Percentiles rank a stretch among this genome's conserved stretches.
Evolutionary conservation across 2,888 invertebrate species (phyloP).

Genomic region (Galerucella calmariensis): DNA sequence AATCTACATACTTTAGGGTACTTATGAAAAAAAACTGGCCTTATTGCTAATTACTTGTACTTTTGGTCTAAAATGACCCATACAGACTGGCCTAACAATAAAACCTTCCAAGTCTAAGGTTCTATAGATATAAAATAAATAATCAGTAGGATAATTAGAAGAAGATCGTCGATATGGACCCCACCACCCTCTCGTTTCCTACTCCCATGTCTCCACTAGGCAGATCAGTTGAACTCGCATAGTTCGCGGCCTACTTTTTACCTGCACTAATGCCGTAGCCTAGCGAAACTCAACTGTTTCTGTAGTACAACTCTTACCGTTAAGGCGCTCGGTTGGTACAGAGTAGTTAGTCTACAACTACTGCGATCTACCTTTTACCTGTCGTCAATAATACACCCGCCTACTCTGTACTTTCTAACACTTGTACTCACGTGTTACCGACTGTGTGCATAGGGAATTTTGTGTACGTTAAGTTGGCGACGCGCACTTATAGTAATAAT

Average conservation of each 20-base stretch:
- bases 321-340: constrained; percentile 58
- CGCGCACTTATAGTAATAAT: constrained; percentile 19
- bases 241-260: constrained; percentile 66
- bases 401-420: constrained; percentile 38
- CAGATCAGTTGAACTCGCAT: constrained; percentile 54
- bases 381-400: constrained; percentile 33
- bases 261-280: constrained; percentile 59
- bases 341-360: constrained; percentile 34
- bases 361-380: constrained; percentile 39
- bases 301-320: constrained; percentile 66
- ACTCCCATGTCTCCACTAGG: constrained; percentile 25
- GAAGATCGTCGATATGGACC: constrained; percentile 27
- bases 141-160: constrained; percentile 17
- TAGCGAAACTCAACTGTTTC: constrained; percentile 60
- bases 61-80: no score
- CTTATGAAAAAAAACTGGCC: no score
- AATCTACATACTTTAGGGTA: no score
- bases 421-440: constrained; percentile 36
- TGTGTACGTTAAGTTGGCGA: constrained; percentile 30
- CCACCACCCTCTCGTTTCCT: constrained; percentile 13
- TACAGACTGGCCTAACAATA: no score
- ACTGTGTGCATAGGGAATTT: constrained; percentile 26
- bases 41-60: no score
- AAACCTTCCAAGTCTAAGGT: not conserved
- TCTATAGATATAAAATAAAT: constrained; percentile 3